A percentile compares a stretch with the other conserved stretches of the same genome.
phyloP scores from a whole-genome alignment of 2,888 invertebrate genomes.

The Sialis lutaria region DNA sequence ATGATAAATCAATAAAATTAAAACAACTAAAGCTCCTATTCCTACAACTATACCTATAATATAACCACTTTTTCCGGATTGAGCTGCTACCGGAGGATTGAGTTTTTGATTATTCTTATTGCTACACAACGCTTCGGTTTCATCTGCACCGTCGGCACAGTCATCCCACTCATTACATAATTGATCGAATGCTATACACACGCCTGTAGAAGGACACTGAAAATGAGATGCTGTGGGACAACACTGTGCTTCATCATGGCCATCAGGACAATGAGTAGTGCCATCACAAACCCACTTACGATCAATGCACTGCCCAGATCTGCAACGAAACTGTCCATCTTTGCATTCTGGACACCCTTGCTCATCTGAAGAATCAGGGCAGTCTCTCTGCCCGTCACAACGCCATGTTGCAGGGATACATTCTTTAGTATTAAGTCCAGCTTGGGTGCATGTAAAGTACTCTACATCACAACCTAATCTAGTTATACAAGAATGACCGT shows the following conservation, averaged over 20 bases:
- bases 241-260: conserved; percentile 49
- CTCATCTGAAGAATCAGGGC: conserved; percentile 70
- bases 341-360: conserved; percentile 53
- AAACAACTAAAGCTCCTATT: conserved; percentile 33
- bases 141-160: conserved; percentile 70
- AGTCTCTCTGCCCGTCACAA: conserved; percentile 70
- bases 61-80: conserved; percentile 24
- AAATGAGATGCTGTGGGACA: conserved; percentile 44
- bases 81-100: conserved; percentile 13
- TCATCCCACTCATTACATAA: conserved; percentile 64
- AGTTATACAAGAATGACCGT: conserved; percentile 45
- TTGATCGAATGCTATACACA: conserved; percentile 47
- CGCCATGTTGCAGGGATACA: conserved; percentile 55
- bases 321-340: conserved; percentile 46
- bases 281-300: conserved; percentile 38
- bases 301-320: conserved; percentile 23
- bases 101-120: conserved; percentile 5
- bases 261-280: conserved; percentile 45
- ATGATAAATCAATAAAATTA: conserved; percentile 32
- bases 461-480: conserved; percentile 51
- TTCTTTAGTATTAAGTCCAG: conserved; percentile 33
- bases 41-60: conserved; percentile 36
- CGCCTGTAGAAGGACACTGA: conserved; percentile 53
- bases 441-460: conserved; percentile 50
- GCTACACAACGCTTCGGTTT: conserved; percentile 44